Base-by-base conservation (phyloP, 2,113 vertebrate genomes). In the Ptilonorhynchus violaceus region DNA sequence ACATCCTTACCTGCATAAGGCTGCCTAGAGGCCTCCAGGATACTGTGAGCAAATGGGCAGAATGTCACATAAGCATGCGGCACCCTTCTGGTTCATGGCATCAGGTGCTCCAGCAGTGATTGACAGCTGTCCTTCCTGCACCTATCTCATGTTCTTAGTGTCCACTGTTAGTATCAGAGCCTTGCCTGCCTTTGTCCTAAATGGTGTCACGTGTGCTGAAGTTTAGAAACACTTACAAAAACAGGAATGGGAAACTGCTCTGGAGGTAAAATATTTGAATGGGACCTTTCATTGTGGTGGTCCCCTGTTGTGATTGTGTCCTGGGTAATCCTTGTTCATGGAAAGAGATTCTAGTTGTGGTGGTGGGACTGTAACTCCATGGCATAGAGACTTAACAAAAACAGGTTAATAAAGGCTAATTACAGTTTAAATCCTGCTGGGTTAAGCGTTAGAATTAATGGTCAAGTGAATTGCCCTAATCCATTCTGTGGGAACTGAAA, bases 401-500 rank as follows among this genome's bases (percentile, higher is more conserved):
- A 21, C 30, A 85, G 64, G 47, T 72, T 89, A 89, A 81, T 52
- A 60, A 84, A 89, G 60, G 52, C 68, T 75, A 78, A 89, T 91
- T 94, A 49, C 33, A 75, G 44, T 46, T 59, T 67, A 72, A 93
- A 56, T 92, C 56, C 52, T 74, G 8, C 33, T 88, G 42, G 15
- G 28, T 74, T 89, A 80, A 80, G 64, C 21, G 21, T 83, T 90
- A 62, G 67, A 67, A 63, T 85, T 89, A 94, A 56, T 33, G 49
- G 37, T 73, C 85, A 69, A 56, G 28, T 91, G 60, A 88, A 76
- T 58, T 93, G 63, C 41, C 9, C 8, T 80, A 66, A 88, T 73
- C 39, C 0, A 0, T 20, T 60, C 22, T 7, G 15, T 81, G 56
- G 76, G 47, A 96, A 85, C 30, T 63, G 55, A 78, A 70, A 64